These are phyloP conservation scores for Mustela lutreola DNA, from an alignment of 2,113 vertebrate species.

Conservation along the genomic window DNA sequence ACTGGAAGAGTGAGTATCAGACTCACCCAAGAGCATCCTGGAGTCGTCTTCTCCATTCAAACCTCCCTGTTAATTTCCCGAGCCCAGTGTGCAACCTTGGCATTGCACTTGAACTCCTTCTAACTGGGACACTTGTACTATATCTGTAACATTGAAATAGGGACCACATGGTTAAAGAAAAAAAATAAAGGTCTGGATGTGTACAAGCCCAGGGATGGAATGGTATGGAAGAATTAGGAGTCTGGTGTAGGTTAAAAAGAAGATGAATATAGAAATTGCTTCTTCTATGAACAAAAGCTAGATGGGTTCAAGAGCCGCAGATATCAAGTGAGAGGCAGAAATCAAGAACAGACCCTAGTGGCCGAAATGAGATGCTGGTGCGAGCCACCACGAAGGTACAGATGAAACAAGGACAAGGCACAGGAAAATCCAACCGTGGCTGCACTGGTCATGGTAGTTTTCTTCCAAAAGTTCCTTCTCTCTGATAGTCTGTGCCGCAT, in stretches of 20 bases:
- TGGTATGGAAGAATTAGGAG: background rate
- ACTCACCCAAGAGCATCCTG: constrained; percentile 76
- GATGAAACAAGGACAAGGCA: background rate
- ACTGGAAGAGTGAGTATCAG: constrained; percentile 65
- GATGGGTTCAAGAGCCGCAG: background rate
- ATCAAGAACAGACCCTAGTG: background rate
- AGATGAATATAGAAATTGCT: background rate
- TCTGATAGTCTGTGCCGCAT: background rate
- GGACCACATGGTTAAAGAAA: constrained; percentile 87
- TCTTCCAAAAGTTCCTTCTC: background rate
- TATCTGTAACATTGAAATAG: constrained; percentile 90
- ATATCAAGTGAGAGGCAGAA: background rate
- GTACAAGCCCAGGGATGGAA: background rate
- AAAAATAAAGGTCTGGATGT: background rate
- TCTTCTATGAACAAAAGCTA: background rate
- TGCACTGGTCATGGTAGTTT: background rate
- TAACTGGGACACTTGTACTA: constrained; percentile 89
- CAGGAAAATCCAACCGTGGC: background rate
- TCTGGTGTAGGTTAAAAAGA: background rate
- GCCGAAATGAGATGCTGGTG: background rate
- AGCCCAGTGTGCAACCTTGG: constrained; percentile 85
- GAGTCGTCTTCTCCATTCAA: constrained; percentile 83
- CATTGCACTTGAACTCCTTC: constrained; percentile 88
- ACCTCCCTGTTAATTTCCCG: constrained; percentile 82
- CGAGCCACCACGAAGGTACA: background rate